Evolutionary conservation across 2,888 invertebrate species (phyloP).

Genomic region (Altica lythri): DNA sequence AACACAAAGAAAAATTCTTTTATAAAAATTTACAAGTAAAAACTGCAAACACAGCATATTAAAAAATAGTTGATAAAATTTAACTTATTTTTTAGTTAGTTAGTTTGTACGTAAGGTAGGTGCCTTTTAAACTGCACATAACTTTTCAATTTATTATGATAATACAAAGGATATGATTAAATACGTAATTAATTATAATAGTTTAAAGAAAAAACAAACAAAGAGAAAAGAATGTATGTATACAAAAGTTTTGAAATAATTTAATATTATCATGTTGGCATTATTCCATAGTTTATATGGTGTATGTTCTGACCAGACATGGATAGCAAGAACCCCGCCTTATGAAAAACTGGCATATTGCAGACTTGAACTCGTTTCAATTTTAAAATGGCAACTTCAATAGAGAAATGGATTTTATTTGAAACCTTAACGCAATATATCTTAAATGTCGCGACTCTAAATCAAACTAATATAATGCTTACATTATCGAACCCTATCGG

Average conservation of each 20-base stretch:
- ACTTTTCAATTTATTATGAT: no score
- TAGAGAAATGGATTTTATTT: constrained; percentile 48
- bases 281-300: constrained; percentile 47
- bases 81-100: no score
- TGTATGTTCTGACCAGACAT: constrained; percentile 47
- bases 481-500: constrained; percentile 47
- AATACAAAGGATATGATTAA: no score
- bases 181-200: no score
- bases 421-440: constrained; percentile 42
- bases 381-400: constrained; percentile 51
- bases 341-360: constrained; percentile 49
- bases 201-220: not conserved
- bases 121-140: no score
- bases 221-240: constrained; percentile 24
- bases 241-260: constrained; percentile 39
- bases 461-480: constrained; percentile 51
- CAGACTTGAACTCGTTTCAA: constrained; percentile 50
- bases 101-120: no score
- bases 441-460: constrained; percentile 43
- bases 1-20: no score
- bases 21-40: no score
- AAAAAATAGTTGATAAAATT: no score
- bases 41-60: no score
- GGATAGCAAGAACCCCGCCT: constrained; percentile 44
- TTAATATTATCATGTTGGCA: constrained; percentile 48